Conservation (phyloP, 1,140 invertebrate genomes). For the Aphelenchoides fujianensis region DNA sequence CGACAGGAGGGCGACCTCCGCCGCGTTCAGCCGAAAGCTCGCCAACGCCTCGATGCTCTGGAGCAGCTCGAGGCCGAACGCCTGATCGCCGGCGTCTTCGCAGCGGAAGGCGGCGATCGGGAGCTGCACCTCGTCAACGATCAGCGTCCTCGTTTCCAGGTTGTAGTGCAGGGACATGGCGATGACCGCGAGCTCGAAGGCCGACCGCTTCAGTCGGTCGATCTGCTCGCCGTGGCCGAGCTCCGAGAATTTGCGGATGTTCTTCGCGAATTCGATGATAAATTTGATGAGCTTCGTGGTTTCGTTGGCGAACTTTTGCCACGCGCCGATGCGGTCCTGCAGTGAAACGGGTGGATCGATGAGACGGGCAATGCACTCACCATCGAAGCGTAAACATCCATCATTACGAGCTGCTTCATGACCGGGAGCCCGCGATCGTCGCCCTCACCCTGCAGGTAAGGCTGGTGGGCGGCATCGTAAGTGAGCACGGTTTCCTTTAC, state of each 20-base stretch:
- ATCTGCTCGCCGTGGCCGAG: constrained; percentile 44
- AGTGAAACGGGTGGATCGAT: too few relatives aligned
- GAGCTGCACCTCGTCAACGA: constrained; percentile 17
- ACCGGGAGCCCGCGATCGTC: not conserved
- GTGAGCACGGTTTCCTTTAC: constrained; percentile 34
- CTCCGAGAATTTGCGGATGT: constrained; percentile 25
- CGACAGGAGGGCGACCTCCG: constrained; percentile 38
- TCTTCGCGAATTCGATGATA: constrained; percentile 49
- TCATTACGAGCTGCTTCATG: not conserved
- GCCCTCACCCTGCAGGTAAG: constrained; percentile 22
- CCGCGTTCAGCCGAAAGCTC: constrained; percentile 31
- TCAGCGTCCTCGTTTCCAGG: constrained; percentile 2
- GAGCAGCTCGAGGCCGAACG: constrained; percentile 38
- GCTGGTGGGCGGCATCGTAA: constrained; percentile 33
- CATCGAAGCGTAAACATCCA: not conserved
- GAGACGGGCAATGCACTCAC: too few relatives aligned
- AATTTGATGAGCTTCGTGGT: constrained; percentile 46
- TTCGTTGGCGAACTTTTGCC: constrained; percentile 45
- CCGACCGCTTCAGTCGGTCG: constrained; percentile 27
- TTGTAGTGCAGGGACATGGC: constrained; percentile 32
- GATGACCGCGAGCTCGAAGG: constrained; percentile 42
- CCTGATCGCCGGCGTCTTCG: constrained; percentile 24
- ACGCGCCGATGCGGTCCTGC: constrained; percentile 37
- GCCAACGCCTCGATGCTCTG: constrained; percentile 28
- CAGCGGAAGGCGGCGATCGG: constrained; percentile 31